Percentiles rank a stretch among this genome's conserved stretches.
These are phyloP conservation scores for Microchirus variegatus DNA, from an alignment of 2,797 vertebrate genomes.

Conservation along the genomic window DNA sequence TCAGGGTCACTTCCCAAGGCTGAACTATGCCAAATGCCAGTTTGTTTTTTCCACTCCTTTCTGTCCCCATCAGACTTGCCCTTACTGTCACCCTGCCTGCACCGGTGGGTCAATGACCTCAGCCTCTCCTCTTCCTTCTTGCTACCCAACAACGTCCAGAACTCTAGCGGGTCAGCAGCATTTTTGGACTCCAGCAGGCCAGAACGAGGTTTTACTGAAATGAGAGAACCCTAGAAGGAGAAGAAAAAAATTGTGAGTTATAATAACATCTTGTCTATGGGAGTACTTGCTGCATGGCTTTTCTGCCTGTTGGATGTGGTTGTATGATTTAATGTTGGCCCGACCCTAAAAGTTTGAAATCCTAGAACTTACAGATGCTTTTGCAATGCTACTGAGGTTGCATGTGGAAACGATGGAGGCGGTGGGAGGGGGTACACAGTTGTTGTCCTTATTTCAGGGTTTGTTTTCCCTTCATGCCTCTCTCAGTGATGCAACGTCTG, in stretches of 20 bases:
- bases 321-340: slow-evolving; percentile 77
- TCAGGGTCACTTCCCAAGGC: slow-evolving; percentile 56
- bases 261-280: slow-evolving; percentile 68
- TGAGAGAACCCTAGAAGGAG: slow-evolving; percentile 64
- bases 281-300: slow-evolving; percentile 66
- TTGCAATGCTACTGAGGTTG: slow-evolving; percentile 76
- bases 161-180: slow-evolving; percentile 46
- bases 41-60: slow-evolving; percentile 22
- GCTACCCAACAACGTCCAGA: slow-evolving; percentile 56
- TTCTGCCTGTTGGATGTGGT: slow-evolving; percentile 75
- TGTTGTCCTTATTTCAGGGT: slow-evolving; percentile 66
- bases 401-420: slow-evolving; percentile 63
- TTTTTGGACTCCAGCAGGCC: slow-evolving; percentile 62
- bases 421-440: slow-evolving; percentile 47
- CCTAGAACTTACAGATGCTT: slow-evolving; percentile 75
- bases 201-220: slow-evolving; percentile 71
- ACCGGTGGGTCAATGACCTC: slow-evolving; percentile 63
- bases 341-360: slow-evolving; percentile 66
- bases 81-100: slow-evolving; percentile 50
- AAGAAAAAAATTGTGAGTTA: slow-evolving; percentile 55
- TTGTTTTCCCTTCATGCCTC: slow-evolving; percentile 64
- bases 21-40: slow-evolving; percentile 36
- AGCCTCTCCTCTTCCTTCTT: slow-evolving; percentile 62
- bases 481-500: slow-evolving; percentile 74
- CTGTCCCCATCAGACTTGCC: slow-evolving; percentile 48